Evolutionary conservation across 1,140 invertebrate genomes (phyloP).

Genomic region (Laupala kohalensis): DNA sequence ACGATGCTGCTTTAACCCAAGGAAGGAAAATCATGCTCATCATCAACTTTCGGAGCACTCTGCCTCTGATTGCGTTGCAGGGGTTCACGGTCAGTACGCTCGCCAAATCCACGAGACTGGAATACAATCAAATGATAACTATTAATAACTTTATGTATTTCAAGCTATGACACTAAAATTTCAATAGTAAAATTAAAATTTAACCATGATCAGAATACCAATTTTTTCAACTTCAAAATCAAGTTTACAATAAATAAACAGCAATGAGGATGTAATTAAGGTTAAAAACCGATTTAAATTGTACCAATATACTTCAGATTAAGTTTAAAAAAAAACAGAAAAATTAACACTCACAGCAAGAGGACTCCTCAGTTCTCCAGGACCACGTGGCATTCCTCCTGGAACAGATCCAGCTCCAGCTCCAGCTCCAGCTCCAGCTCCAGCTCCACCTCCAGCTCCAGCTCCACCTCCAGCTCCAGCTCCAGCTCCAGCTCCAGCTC

Average conservation of each 20-base stretch:
- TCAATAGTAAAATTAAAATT: not conserved
- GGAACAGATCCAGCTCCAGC: not conserved
- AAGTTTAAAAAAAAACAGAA: not conserved
- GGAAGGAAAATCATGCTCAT: slow-evolving; percentile 42
- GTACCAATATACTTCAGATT: not conserved
- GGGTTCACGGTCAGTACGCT: slow-evolving; percentile 4
- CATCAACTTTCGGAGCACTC: slow-evolving; percentile 39
- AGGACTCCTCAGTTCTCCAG: not conserved
- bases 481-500: not conserved
- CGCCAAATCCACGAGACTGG: slow-evolving; percentile 7
- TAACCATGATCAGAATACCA: not conserved
- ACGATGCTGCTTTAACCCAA: slow-evolving; percentile 22
- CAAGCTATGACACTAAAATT: not conserved
- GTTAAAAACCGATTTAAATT: not conserved
- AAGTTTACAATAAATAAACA: no score
- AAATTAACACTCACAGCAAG: not conserved
- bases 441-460: slow-evolving; percentile 31
- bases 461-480: not conserved
- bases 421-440: slow-evolving; percentile 29
- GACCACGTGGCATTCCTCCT: not conserved
- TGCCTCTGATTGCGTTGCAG: slow-evolving; percentile 21
- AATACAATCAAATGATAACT: not conserved
- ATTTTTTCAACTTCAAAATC: not conserved
- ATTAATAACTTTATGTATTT: not conserved
- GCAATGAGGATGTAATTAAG: no score